Evolutionary conservation across 2,888 invertebrate genomes (phyloP), one percentile per base, ranked within the genome.

Genomic region (Parnassius smintheus): DNA sequence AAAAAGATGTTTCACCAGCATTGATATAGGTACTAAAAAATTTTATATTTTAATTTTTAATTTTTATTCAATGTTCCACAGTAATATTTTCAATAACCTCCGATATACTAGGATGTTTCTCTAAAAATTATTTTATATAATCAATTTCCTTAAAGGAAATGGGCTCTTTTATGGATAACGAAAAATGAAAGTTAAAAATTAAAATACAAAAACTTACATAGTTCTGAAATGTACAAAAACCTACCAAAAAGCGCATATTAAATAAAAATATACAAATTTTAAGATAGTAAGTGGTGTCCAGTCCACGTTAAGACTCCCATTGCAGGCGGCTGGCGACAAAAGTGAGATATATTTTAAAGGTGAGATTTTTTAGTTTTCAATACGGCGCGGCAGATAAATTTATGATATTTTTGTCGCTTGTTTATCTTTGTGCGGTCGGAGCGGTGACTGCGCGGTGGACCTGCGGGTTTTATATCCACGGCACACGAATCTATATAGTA

Each of bases 321-420:
- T 42, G 45, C 70, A 67, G 72, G 72, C 79, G 78, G 81, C 81
- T 68, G 68, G 70, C 74, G 75, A 83, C 86, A 86, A 86, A 86
- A 87, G 85, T 86, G 82, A 84, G 83, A 85, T 86, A 86, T 86
- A 85, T 79, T 83, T 85, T 86, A 86, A 86, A 86, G 83, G 82
- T 71, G 71, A 70, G 59, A 71, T 78, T 84, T 85, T 88, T 83
- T 85, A 86, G 77, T 83, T 86, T 85, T 84, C 83, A 85, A 79
- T 83, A 81, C 78, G 77, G 72, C 12, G 45, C 66, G 66, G 62
- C 65, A 64, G 66, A 73, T 82, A 74, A 84, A 87, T 88, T 90
- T 90, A 88, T 85, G 83, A 83, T 80, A 82, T 82, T 80, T 77
- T 80, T 84, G 80, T 82, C 82, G 78, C 82, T 80, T 85, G 84